These are phyloP conservation scores for Mnemiopsis leidyi DNA, from an alignment of 37 sponge, comb jelly and placozoan genomes.

Conservation along the genomic window DNA sequence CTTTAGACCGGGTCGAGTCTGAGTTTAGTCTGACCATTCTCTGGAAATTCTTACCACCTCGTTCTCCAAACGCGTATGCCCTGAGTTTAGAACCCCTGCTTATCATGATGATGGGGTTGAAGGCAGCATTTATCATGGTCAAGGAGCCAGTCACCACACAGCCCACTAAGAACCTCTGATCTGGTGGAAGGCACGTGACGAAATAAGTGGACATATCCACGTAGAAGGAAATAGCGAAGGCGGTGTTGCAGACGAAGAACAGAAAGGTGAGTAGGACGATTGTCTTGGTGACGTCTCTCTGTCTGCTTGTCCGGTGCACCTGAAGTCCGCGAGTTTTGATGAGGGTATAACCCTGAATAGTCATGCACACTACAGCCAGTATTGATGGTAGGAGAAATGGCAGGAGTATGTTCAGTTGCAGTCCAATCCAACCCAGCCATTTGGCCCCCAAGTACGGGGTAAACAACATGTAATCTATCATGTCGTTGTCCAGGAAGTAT, in stretches of 20 bases:
- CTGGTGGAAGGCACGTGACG: neutral
- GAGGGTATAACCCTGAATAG: neutral
- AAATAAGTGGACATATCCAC: neutral
- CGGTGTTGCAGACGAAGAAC: constrained; percentile 21
- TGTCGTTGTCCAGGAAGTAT: constrained; percentile 6
- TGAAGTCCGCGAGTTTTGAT: neutral
- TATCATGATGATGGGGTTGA: neutral
- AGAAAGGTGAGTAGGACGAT: constrained; percentile 11
- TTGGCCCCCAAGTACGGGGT: constrained; percentile 17
- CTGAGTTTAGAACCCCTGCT: neutral
- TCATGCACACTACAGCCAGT: neutral
- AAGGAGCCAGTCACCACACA: neutral
- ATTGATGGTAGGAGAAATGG: neutral
- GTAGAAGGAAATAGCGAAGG: neutral
- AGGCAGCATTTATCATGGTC: neutral
- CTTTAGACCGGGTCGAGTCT: neutral
- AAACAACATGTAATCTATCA: neutral
- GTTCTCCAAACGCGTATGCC: neutral
- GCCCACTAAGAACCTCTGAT: constrained; percentile 7
- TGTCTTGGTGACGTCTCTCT: constrained; percentile 11
- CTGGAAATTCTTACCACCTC: neutral
- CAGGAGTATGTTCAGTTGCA: constrained; percentile 12
- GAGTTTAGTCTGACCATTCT: neutral
- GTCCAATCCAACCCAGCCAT: constrained; percentile 22
- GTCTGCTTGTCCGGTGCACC: neutral